Evolutionary conservation across 2,113 vertebrate species (phyloP).

Genomic region (Hemicordylus capensis): DNA sequence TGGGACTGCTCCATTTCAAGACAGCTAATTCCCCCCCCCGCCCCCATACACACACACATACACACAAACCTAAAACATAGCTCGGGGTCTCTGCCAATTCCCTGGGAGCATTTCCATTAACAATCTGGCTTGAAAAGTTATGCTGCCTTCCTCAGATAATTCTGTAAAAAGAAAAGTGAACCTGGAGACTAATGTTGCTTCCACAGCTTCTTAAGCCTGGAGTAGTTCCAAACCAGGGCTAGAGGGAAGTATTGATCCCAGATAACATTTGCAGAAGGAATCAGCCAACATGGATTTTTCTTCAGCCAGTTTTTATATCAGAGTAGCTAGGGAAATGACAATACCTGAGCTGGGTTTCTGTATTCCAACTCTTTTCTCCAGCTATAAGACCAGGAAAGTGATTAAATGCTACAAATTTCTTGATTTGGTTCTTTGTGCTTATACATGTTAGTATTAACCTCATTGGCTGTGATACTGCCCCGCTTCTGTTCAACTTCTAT

Average conservation of each 20-base stretch:
- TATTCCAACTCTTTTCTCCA: background rate
- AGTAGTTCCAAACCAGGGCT: background rate
- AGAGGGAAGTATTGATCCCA: background rate
- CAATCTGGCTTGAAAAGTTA: background rate
- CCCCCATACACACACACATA: too few relatives aligned
- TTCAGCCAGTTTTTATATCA: background rate
- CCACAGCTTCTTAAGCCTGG: background rate
- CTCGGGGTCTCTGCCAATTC: too few relatives aligned
- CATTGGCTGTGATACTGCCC: too few relatives aligned
- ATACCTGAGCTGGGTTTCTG: background rate
- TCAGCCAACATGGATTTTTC: background rate
- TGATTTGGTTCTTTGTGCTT: background rate
- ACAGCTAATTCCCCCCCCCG: too few relatives aligned
- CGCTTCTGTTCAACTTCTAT: too few relatives aligned
- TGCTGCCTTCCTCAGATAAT: background rate
- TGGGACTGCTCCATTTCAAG: too few relatives aligned
- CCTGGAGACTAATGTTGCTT: background rate
- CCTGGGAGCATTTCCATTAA: too few relatives aligned
- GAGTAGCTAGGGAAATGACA: background rate
- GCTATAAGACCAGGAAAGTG: background rate
- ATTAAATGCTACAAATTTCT: background rate
- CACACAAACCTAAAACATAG: too few relatives aligned
- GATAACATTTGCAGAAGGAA: background rate
- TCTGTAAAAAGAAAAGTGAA: background rate
- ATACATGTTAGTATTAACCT: background rate